These are phyloP conservation scores for Deilephila elpenor DNA, from an alignment of 2,888 invertebrate genomes.

Conservation along the genomic window DNA sequence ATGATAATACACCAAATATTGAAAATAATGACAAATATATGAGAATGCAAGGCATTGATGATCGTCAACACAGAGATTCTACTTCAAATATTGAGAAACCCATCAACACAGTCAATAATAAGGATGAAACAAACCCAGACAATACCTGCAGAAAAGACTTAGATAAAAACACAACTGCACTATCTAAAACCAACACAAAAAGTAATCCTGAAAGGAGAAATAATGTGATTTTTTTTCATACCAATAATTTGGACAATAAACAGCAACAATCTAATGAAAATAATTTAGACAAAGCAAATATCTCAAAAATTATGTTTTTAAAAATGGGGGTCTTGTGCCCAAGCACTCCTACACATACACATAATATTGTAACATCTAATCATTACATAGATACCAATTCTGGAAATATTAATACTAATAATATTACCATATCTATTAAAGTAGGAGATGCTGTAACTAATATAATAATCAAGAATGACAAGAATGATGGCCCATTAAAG, in stretches of 20 bases:
- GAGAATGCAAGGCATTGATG: not conserved
- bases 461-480: conserved; percentile 69
- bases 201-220: conserved; percentile 10
- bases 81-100: not conserved
- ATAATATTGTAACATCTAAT: conserved; percentile 40
- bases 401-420: conserved; percentile 70
- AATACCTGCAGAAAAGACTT: not conserved
- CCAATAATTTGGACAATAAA: not conserved
- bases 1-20: conserved; percentile 62
- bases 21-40: conserved; percentile 31
- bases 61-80: not conserved
- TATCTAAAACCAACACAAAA: conserved; percentile 24
- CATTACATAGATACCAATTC: conserved; percentile 44
- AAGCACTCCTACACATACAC: conserved; percentile 35
- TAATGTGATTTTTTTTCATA: conserved; percentile 7
- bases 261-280: conserved; percentile 27
- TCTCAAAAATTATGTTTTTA: conserved; percentile 58
- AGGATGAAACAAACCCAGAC: not conserved
- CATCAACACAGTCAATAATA: not conserved
- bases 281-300: conserved; percentile 32
- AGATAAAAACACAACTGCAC: not conserved
- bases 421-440: conserved; percentile 75
- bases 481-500: conserved; percentile 68
- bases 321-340: conserved; percentile 58
- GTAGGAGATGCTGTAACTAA: conserved; percentile 70